A percentile compares a stretch with the other conserved stretches of the same genome.
Conservation (phyloP, 2,888 invertebrate genomes). For the Hipparchia sbordonii region DNA sequence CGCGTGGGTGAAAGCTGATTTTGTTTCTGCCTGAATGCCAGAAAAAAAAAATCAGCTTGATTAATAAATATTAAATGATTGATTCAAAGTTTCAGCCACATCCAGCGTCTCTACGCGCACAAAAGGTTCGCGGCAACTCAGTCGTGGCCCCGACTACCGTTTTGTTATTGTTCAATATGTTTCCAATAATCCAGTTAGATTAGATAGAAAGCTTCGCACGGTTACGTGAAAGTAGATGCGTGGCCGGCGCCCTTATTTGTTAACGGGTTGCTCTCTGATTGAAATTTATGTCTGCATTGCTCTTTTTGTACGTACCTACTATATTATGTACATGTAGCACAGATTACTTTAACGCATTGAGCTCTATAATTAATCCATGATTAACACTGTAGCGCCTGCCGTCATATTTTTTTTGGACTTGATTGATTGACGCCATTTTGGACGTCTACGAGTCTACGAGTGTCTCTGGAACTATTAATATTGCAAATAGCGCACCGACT, state of each 20-base stretch:
- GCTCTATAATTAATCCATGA: too few relatives aligned
- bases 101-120: constrained; percentile 48
- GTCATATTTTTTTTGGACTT: too few relatives aligned
- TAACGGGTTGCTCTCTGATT: constrained; percentile 26
- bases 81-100: constrained; percentile 33
- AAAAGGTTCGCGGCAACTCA: constrained; percentile 50
- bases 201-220: constrained; percentile 71
- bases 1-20: too few relatives aligned
- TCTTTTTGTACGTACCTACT: constrained; percentile 13
- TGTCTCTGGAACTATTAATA: too few relatives aligned
- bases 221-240: constrained; percentile 51
- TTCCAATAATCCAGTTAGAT: constrained; percentile 78
- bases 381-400: too few relatives aligned
- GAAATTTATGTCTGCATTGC: constrained; percentile 14
- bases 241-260: constrained; percentile 44
- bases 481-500: too few relatives aligned
- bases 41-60: too few relatives aligned
- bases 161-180: constrained; percentile 80
- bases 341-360: too few relatives aligned
- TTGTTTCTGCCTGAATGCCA: too few relatives aligned
- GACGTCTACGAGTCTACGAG: too few relatives aligned
- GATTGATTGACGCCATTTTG: too few relatives aligned
- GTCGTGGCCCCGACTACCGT: constrained; percentile 73
- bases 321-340: neutral
- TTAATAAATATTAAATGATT: too few relatives aligned